Percentiles rank a stretch among this genome's conserved stretches.
Conservation (phyloP, 2,113 vertebrate species). For the Verasper variegatus region DNA sequence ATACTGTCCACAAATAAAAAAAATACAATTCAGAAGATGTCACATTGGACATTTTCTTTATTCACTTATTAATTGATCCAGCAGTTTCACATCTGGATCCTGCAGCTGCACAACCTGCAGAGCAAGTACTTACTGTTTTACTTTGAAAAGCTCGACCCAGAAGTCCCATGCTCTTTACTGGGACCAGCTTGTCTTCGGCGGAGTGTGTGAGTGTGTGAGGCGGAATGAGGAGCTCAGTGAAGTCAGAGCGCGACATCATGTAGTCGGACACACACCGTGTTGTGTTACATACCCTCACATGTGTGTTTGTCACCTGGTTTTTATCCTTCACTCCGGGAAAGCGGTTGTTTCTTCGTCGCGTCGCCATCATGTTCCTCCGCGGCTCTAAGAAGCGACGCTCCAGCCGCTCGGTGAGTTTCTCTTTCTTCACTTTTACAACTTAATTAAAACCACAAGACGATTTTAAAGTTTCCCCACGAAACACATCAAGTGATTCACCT, state of each 20-base stretch:
- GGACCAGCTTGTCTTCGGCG: constrained; percentile 17
- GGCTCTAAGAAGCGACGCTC: constrained; percentile 85
- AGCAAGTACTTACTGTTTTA: constrained; percentile 10
- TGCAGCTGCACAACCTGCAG: too few relatives aligned
- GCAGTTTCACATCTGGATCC: background rate
- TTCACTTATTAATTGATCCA: too few relatives aligned
- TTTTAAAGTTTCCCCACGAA: background rate
- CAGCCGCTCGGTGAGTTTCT: constrained; percentile 78
- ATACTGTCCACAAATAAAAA: too few relatives aligned
- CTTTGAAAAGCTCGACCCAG: constrained; percentile 34
- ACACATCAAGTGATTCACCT: rapidly evolving
- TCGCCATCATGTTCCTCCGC: constrained; percentile 80
- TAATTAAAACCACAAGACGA: too few relatives aligned
- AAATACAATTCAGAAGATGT: too few relatives aligned
- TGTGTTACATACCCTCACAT: background rate
- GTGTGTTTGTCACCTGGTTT: too few relatives aligned
- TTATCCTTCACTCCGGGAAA: background rate
- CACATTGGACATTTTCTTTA: too few relatives aligned
- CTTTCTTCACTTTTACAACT: constrained; percentile 8
- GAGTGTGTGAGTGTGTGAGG: constrained; percentile 15
- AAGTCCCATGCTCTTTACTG: background rate
- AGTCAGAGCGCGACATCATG: constrained; percentile 41
- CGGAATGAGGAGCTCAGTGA: background rate
- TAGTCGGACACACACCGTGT: constrained; percentile 21
- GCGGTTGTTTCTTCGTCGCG: constrained; percentile 1